Base-by-base conservation (phyloP, 2,113 vertebrate species). In the Indicator indicator region DNA sequence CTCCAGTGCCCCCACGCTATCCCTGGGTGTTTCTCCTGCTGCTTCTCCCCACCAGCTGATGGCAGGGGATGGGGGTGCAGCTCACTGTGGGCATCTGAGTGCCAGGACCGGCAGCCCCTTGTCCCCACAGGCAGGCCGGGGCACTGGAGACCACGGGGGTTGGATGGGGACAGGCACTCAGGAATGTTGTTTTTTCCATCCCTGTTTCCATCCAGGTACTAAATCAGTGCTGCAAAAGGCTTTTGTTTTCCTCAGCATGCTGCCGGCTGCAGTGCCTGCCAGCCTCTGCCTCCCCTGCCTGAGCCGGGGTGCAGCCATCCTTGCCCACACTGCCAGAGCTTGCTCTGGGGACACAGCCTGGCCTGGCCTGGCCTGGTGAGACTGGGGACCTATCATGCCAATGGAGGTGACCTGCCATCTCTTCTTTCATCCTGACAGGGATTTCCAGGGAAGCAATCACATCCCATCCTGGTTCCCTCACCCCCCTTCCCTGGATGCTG, bases 151-250 rank as follows among this genome's bases (percentile, higher is more conserved):
- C 38, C 0, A 6, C 12, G 4, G 58, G 70, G 93, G 84, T 89
- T 92, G 84, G 58, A 12, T 0, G 20, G 71, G 95, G 90, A 94
- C 92, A 92, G 60, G 48, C 64, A 2, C 54, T 69, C 86, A 72
- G 92, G 87, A 96, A 90, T 92, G 91, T 90, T 91, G 90, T 65
- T 94, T 95, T 93, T 95, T 84, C 77, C 89, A 89, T 62, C 86
- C 68, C 0, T 1, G 78, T 92, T 96, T 95, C 88, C 60, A 15
- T 73, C 70, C 58, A 95, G 90, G 90, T 93, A 94, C 85, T 90
- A 95, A 96, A 95, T 93, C 89, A 95, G 65, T 0, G 2, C 62
- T 68, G 76, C 69, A 84, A 86, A 81, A 78, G 50, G 84, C 69
- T 89, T 91, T 89, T 96, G 95, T 94, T 96, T 88, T 40, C 86